A percentile compares a stretch with the other conserved stretches of the same genome.
phyloP scores from a whole-genome alignment of 2,113 vertebrate genomes.

The Nansenia antarctica region DNA sequence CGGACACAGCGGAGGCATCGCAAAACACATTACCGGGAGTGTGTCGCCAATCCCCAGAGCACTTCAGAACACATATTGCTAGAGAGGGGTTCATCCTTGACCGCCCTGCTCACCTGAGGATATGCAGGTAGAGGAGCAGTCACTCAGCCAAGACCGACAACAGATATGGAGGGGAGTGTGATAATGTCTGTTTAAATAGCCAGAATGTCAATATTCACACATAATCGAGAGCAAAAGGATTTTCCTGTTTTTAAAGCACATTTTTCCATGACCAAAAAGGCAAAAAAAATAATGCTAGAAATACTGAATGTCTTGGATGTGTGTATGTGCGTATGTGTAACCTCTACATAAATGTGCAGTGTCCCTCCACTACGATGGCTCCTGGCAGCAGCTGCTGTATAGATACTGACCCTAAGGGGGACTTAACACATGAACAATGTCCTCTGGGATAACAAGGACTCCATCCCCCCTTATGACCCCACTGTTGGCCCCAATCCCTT shows the following conservation, averaged over 20 bases:
- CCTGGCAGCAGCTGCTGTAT: background rate
- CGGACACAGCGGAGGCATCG: conserved; percentile 28
- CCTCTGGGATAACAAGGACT: background rate
- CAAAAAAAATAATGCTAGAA: background rate
- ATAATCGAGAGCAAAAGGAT: background rate
- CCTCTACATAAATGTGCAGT: background rate
- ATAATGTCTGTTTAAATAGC: background rate
- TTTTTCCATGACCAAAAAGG: background rate
- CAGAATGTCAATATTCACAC: background rate
- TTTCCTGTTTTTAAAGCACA: background rate
- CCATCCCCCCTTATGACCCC: background rate
- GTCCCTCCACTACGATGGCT: background rate
- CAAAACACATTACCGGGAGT: conserved; percentile 33
- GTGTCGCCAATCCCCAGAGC: background rate
- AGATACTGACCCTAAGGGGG: background rate
- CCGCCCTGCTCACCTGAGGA: background rate
- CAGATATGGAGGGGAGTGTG: background rate
- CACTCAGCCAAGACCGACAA: background rate
- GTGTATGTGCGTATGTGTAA: background rate
- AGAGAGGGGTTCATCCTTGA: background rate
- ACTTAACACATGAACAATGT: background rate
- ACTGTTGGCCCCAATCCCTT: background rate
- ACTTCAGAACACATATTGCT: background rate
- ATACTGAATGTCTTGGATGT: background rate
- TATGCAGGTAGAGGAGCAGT: background rate